Evolutionary conservation across 2,797 vertebrate genomes (phyloP).

Genomic region (Leptodactylus fallax): DNA sequence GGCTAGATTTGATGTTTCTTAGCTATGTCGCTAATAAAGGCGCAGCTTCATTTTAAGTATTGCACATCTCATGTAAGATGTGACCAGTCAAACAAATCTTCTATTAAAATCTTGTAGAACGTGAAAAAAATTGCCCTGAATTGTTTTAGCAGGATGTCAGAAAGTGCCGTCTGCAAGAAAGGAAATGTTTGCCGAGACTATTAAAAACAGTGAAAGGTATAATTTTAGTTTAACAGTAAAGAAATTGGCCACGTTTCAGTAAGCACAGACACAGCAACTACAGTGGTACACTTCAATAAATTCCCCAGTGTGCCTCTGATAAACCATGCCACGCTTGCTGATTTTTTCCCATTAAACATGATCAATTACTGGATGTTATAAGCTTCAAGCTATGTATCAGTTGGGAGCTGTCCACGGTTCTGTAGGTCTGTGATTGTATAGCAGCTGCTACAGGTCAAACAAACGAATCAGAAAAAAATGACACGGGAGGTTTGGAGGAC

Average conservation of each 20-base stretch:
- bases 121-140: background rate
- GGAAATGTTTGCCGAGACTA: background rate
- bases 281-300: constrained; percentile 12
- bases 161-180: background rate
- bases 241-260: constrained; percentile 11
- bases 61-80: background rate
- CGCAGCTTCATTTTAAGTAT: background rate
- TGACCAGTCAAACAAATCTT: constrained; percentile 24
- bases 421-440: constrained; percentile 43
- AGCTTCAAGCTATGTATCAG: constrained; percentile 37
- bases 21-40: background rate
- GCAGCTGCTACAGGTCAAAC: constrained; percentile 43
- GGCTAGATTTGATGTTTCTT: background rate
- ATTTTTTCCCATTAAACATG: constrained; percentile 45
- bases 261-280: constrained; percentile 15
- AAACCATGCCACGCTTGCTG: constrained; percentile 36
- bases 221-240: constrained; percentile 36
- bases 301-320: constrained; percentile 17
- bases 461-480: constrained; percentile 31
- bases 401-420: constrained; percentile 15
- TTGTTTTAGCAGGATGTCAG: background rate
- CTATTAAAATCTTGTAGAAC: background rate
- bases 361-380: constrained; percentile 44
- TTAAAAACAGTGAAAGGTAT: constrained; percentile 32
- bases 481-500: constrained; percentile 17